Conservation (phyloP, 2,113 vertebrate genomes). For the Plecotus auritus region DNA sequence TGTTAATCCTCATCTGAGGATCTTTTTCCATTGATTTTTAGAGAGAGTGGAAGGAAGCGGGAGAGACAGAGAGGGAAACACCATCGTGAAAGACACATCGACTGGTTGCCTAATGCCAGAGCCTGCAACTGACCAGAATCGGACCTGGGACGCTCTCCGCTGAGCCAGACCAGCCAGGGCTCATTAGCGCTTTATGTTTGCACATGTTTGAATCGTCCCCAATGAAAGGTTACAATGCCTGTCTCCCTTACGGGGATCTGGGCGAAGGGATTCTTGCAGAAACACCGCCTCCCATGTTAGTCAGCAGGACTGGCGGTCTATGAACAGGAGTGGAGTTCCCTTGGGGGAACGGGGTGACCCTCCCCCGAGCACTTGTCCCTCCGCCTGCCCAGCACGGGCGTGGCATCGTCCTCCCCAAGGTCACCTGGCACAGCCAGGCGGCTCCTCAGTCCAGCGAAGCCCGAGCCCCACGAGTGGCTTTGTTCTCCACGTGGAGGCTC, state of each 20-base stretch:
- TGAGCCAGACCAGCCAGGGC: too few relatives aligned
- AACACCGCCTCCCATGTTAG: fast-evolving
- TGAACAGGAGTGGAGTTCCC: background rate
- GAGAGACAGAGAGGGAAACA: too few relatives aligned
- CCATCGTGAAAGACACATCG: too few relatives aligned
- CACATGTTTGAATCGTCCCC: background rate
- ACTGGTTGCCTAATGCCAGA: too few relatives aligned
- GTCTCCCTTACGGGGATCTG: background rate
- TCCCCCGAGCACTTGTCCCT: background rate
- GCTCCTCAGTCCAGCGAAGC: fast-evolving
- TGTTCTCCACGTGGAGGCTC: too few relatives aligned
- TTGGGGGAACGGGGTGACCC: too few relatives aligned
- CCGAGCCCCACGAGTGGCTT: fast-evolving
- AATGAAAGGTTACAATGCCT: background rate
- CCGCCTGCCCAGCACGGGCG: background rate
- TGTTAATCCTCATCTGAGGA: too few relatives aligned
- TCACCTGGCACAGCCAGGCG: fast-evolving
- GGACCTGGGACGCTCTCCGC: too few relatives aligned
- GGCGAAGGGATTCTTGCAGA: background rate
- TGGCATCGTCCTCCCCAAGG: background rate
- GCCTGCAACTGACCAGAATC: too few relatives aligned
- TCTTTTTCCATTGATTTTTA: too few relatives aligned
- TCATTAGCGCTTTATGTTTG: too few relatives aligned
- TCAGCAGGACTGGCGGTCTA: background rate
- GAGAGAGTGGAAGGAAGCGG: too few relatives aligned